Conservation (phyloP, 2,888 invertebrate genomes). For the Oasisia sp. region DNA sequence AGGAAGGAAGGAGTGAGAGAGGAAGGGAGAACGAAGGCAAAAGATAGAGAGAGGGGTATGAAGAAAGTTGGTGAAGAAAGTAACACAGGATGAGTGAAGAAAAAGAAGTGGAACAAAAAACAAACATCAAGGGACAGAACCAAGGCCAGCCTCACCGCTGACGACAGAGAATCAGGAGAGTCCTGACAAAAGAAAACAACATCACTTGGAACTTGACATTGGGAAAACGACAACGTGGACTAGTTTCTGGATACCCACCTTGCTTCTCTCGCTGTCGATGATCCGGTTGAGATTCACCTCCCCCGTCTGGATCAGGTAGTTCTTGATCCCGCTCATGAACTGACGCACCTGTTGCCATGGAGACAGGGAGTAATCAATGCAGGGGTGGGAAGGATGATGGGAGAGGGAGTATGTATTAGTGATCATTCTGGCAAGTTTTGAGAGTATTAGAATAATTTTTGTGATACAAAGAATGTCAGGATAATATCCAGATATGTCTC, state of each 20-base stretch:
- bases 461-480: neutral
- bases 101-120: too few relatives aligned
- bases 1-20: too few relatives aligned
- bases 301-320: slow-evolving; percentile 90
- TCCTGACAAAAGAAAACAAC: too few relatives aligned
- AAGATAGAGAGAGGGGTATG: too few relatives aligned
- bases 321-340: slow-evolving; percentile 99
- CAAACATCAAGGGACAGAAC: too few relatives aligned
- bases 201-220: too few relatives aligned
- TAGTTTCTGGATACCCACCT: slow-evolving; percentile 69
- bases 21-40: too few relatives aligned
- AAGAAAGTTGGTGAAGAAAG: too few relatives aligned
- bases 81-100: too few relatives aligned
- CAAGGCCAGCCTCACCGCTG: too few relatives aligned
- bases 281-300: slow-evolving; percentile 91
- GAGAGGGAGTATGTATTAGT: neutral
- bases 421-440: neutral
- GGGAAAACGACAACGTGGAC: neutral
- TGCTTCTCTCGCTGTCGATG: slow-evolving; percentile 85
- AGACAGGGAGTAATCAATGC: slow-evolving; percentile 8
- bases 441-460: neutral
- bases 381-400: neutral
- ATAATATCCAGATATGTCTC: too few relatives aligned
- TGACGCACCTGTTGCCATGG: slow-evolving; percentile 75
- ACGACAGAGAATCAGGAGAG: too few relatives aligned